These are phyloP conservation scores for Maccullochella peelii DNA, from an alignment of 2,113 vertebrate genomes.

Conservation along the genomic window DNA sequence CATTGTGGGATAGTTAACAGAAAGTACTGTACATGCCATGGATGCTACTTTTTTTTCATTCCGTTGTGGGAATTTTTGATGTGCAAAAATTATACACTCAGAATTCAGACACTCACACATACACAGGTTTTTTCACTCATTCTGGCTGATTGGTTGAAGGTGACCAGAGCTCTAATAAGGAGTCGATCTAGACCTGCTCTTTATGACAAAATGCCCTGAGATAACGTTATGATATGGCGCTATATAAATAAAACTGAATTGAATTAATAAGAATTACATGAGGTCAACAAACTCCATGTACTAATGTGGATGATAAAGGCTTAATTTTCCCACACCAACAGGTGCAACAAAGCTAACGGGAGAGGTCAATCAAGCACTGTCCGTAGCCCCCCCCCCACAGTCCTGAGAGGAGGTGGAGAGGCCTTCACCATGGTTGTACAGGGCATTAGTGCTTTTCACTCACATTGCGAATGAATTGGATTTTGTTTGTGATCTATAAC, in stretches of 20 bases:
- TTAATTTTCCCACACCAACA: background rate
- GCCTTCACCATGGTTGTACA: background rate
- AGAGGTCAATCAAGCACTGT: background rate
- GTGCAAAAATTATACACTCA: too few species aligned
- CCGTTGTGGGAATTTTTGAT: too few species aligned
- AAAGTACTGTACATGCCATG: too few species aligned
- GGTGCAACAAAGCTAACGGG: background rate
- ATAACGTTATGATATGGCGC: too few species aligned
- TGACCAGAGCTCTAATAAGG: too few species aligned
- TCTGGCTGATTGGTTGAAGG: background rate
- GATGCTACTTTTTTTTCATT: too few species aligned
- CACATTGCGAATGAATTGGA: background rate
- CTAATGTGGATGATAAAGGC: background rate
- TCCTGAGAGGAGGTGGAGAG: background rate
- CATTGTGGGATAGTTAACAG: too few species aligned
- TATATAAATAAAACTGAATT: too few species aligned
- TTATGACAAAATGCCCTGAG: too few species aligned
- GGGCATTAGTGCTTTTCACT: background rate
- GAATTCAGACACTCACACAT: background rate
- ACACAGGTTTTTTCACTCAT: background rate
- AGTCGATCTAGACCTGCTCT: too few species aligned
- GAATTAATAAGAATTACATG: background rate
- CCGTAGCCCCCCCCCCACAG: background rate
- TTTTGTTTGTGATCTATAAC: background rate
- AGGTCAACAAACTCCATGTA: background rate